Percentiles rank a stretch among this genome's conserved stretches.
These are phyloP conservation scores for Spialia ferax DNA, from an alignment of 2,888 invertebrate species.

Conservation along the genomic window DNA sequence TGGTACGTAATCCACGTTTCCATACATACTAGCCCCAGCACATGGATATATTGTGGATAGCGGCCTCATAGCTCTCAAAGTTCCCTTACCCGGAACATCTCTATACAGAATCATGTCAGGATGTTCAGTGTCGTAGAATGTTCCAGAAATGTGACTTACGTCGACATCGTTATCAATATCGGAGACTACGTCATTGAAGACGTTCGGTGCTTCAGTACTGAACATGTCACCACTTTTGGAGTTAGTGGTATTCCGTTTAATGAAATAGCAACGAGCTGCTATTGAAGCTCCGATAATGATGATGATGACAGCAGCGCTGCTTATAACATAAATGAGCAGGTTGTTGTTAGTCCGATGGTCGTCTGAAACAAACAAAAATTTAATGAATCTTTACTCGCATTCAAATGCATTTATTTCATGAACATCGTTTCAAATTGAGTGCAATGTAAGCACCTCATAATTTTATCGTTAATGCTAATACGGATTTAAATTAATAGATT, in stretches of 20 bases:
- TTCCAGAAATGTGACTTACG: conserved; percentile 79
- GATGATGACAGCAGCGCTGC: conserved; percentile 55
- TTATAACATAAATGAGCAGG: conserved; percentile 58
- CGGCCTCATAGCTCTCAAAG: conserved; percentile 77
- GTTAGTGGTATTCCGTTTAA: conserved; percentile 55
- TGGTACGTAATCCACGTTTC: conserved; percentile 72
- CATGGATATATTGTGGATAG: conserved; percentile 78
- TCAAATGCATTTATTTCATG: not conserved
- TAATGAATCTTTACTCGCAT: not conserved
- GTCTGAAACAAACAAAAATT: conserved; percentile 31
- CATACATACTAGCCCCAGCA: conserved; percentile 76
- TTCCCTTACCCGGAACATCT: conserved; percentile 71
- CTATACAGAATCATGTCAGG: conserved; percentile 81
- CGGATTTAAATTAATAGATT: conserved; percentile 37
- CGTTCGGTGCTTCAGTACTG: conserved; percentile 76
- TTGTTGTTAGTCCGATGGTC: conserved; percentile 43
- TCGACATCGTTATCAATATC: conserved; percentile 79
- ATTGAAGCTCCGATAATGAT: conserved; percentile 57
- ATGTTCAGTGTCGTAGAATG: conserved; percentile 78
- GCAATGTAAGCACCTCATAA: conserved; percentile 13
- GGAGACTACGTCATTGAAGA: conserved; percentile 75
- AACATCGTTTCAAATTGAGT: conserved; percentile 10
- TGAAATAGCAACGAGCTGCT: conserved; percentile 63
- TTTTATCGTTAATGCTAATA: conserved; percentile 16
- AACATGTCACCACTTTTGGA: conserved; percentile 81